Conservation (phyloP, 2,888 invertebrate species). For the Antheraea assamensis region DNA sequence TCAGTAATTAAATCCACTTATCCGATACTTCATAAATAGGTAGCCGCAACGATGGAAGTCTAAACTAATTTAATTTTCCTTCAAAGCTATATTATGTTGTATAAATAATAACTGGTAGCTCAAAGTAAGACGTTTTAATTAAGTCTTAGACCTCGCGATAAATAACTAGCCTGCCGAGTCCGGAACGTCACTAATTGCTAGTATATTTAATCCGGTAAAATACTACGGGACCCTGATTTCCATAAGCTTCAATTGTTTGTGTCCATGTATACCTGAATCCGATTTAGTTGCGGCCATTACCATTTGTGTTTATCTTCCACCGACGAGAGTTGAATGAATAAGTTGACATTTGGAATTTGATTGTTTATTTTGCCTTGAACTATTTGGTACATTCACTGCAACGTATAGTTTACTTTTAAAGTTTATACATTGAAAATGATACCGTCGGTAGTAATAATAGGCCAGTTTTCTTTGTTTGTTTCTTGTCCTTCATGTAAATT, state of each 20-base stretch:
- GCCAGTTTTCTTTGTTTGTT: no score
- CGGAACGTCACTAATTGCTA: constrained; percentile 76
- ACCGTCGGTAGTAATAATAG: neutral
- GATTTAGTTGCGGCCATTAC: constrained; percentile 71
- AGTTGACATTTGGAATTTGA: constrained; percentile 51
- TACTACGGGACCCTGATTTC: constrained; percentile 76
- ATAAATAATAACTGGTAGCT: constrained; percentile 56
- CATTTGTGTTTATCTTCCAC: constrained; percentile 66
- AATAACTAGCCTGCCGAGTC: constrained; percentile 69
- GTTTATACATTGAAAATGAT: neutral
- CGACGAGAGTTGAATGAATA: constrained; percentile 64
- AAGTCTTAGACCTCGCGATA: constrained; percentile 78
- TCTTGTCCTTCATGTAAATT: neutral
- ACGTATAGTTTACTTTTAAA: constrained; percentile 3
- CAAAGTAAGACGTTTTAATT: constrained; percentile 80
- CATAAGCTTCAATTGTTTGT: constrained; percentile 80
- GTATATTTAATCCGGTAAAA: constrained; percentile 80
- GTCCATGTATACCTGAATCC: constrained; percentile 64
- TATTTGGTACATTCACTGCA: constrained; percentile 14
- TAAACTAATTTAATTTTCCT: constrained; percentile 65
- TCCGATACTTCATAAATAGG: constrained; percentile 16
- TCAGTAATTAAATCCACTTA: neutral
- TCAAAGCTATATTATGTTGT: constrained; percentile 38
- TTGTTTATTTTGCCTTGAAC: constrained; percentile 40
- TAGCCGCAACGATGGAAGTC: constrained; percentile 42